A percentile compares a stretch with the other conserved stretches of the same genome.
These are phyloP conservation scores for Bufotes viridis DNA, from an alignment of 2,797 vertebrate species.

Conservation along the genomic window DNA sequence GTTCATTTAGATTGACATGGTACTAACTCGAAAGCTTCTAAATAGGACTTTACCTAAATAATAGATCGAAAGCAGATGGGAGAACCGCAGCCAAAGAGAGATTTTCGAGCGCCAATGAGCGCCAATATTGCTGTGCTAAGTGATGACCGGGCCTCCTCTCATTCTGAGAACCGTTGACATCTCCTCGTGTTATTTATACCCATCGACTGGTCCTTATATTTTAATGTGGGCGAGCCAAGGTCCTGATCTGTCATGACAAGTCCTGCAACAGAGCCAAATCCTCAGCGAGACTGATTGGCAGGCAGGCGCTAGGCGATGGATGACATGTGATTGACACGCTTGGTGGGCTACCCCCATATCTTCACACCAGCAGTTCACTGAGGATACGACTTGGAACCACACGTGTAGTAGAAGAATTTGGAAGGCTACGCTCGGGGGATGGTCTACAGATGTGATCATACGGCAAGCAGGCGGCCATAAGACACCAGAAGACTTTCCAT, in stretches of 20 bases:
- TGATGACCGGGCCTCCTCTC: neutral
- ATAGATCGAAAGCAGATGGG: slow-evolving; percentile 20
- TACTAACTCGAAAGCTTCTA: neutral
- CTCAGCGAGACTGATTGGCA: neutral
- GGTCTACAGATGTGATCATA: slow-evolving; percentile 47
- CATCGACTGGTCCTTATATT: neutral
- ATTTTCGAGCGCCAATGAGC: no score
- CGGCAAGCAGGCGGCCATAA: slow-evolving; percentile 7
- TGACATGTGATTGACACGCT: slow-evolving; percentile 7
- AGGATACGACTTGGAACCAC: slow-evolving; percentile 46
- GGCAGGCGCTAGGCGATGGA: neutral
- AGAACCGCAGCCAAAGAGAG: neutral
- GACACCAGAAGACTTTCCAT: slow-evolving; percentile 69
- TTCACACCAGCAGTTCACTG: slow-evolving; percentile 45
- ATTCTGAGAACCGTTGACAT: neutral
- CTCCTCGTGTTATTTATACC: neutral
- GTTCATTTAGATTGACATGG: neutral
- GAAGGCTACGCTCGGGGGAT: slow-evolving; percentile 19
- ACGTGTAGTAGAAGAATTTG: slow-evolving; percentile 39
- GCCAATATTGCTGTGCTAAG: neutral
- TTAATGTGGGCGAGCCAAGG: neutral
- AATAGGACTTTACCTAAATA: neutral
- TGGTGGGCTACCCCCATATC: slow-evolving; percentile 32
- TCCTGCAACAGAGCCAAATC: neutral
- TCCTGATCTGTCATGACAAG: neutral